Percentiles rank a stretch among this genome's conserved stretches.
These are phyloP conservation scores for Cotesia chilonis DNA, from an alignment of 1,140 invertebrate species.

Conservation along the genomic window DNA sequence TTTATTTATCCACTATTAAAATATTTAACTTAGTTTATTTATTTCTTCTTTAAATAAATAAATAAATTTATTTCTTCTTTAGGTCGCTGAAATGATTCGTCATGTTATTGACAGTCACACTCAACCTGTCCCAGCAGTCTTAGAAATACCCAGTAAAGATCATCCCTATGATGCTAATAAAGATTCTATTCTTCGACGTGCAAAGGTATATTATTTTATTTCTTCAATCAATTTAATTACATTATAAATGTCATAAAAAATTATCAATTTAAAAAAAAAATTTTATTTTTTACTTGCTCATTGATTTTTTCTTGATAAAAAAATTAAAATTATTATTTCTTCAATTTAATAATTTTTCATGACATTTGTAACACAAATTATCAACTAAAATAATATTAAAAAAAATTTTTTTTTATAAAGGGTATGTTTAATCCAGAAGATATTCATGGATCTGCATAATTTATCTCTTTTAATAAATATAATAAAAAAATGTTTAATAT, in stretches of 20 bases:
- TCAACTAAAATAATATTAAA: slow-evolving; percentile 14
- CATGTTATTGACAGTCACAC: slow-evolving; percentile 95
- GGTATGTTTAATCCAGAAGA: slow-evolving; percentile 90
- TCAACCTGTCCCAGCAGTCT: slow-evolving; percentile 91
- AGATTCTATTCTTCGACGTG: slow-evolving; percentile 95
- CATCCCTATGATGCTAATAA: slow-evolving; percentile 99
- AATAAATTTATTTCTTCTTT: neutral
- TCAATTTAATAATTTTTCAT: too few species aligned
- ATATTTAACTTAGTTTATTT: too few species aligned
- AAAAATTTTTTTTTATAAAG: slow-evolving; percentile 58
- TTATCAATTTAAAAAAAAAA: neutral
- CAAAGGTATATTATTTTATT: slow-evolving; percentile 73
- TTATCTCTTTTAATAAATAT: neutral
- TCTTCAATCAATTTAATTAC: too few species aligned
- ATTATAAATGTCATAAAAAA: too few species aligned
- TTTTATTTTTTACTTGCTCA: slow-evolving; percentile 30
- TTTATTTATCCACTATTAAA: too few species aligned
- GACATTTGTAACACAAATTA: slow-evolving; percentile 23
- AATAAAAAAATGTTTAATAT: neutral
- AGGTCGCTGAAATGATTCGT: slow-evolving; percentile 96
- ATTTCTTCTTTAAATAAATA: too few species aligned
- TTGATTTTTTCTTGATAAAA: too few species aligned
- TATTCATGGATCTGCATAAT: slow-evolving; percentile 56
- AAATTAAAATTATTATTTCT: too few species aligned
- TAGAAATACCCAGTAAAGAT: slow-evolving; percentile 99